Evolutionary conservation across 2,888 invertebrate genomes (phyloP), one percentile per base, ranked within the genome.

Genomic region (Dasysyrphus tricinctus): DNA sequence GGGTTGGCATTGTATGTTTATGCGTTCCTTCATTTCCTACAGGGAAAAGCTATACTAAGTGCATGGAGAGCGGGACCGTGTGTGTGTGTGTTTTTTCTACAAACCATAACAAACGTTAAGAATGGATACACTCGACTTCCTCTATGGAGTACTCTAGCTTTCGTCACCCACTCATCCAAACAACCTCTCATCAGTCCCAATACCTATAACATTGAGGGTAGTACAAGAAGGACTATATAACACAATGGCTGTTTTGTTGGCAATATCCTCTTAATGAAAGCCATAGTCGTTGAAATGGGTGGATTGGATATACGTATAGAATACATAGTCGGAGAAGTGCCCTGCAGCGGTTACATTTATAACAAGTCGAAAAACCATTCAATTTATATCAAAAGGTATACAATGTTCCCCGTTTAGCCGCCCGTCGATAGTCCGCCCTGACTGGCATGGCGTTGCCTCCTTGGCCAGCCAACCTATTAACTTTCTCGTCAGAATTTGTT

Each of bases 301-400:
- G 82, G 78, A 78, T 86, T 54, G 51, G 12, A 79, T 86, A 82
- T 39, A 12, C 57, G 5, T 11, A 14, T 37, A 16, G 11, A 37
- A 24, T 9, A 59, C 12, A 39, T 19, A 57, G 70, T 82, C 75
- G 72, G 75, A 86, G 82, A 78, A 86, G 90, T 91, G 90, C 91
- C 91, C 91, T 91, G 91, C 90, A 92, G 91, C 92, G 91, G 90
- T 91, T 90, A 90, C 91, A 90, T 89, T 89, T 89, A 91, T 90
- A 91, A 90, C 90, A 81, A 87, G 87, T 87, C 87, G 87, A 80
- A 87, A 87, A 87, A 87, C 87, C 87, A 87, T 87, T 87, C 87
- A 87, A 83, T 87, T 87, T 87, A 87, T 87, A 80, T 87, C 79
- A 83, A 87, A 87, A 87, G 87, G 83, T 80, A 87, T 67, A 87